phyloP scores from a whole-genome alignment of 2,888 invertebrate species.

The Troglohyphantes excavatus region DNA sequence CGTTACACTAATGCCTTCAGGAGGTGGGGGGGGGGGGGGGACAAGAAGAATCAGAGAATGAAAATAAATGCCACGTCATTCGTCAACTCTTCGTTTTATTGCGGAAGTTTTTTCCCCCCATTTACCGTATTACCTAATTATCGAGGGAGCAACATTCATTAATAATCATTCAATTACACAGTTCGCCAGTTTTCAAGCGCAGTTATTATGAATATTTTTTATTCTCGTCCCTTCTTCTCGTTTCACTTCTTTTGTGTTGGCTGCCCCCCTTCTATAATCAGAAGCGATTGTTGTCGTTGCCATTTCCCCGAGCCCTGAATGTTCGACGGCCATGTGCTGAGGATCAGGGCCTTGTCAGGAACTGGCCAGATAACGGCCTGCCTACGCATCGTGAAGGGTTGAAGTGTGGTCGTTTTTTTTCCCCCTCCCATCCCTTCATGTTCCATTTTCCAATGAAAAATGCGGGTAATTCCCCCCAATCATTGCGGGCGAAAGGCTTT shows the following conservation, averaged over 20 bases:
- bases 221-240: slow-evolving; percentile 17
- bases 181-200: slow-evolving; percentile 68
- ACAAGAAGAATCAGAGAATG: not conserved
- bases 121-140: slow-evolving; percentile 76
- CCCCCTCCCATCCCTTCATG: too few species aligned
- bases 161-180: slow-evolving; percentile 78
- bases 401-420: slow-evolving; percentile 25
- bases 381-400: slow-evolving; percentile 30
- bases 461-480: slow-evolving; percentile 70
- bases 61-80: slow-evolving; percentile 60
- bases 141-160: slow-evolving; percentile 68
- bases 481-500: slow-evolving; percentile 56
- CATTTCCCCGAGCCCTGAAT: slow-evolving; percentile 40
- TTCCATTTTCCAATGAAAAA: slow-evolving; percentile 55
- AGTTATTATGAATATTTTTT: slow-evolving; percentile 11
- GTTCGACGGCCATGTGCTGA: slow-evolving; percentile 66
- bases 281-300: slow-evolving; percentile 71
- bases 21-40: too few species aligned
- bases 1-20: too few species aligned
- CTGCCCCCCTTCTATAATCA: slow-evolving; percentile 34
- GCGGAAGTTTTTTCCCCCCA: slow-evolving; percentile 20
- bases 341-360: slow-evolving; percentile 47
- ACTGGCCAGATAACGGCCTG: slow-evolving; percentile 31
- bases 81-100: slow-evolving; percentile 58
- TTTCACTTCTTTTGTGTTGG: slow-evolving; percentile 31